Evolutionary conservation across 2,113 vertebrate genomes (phyloP).

Genomic region (Pterocles gutturalis): DNA sequence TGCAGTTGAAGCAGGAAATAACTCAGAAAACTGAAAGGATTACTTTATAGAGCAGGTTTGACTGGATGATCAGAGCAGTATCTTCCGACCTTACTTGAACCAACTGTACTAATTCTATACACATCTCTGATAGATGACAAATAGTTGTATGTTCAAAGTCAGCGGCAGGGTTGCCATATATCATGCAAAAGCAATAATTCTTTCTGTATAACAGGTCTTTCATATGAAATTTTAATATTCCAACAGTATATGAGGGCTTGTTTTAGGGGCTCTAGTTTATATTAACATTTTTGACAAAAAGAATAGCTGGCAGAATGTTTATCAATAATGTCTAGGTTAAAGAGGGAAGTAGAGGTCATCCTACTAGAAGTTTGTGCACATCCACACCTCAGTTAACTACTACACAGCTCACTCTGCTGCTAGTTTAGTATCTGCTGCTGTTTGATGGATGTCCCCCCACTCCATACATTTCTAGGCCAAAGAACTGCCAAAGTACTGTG

Average conservation of each 20-base stretch:
- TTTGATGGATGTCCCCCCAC: background rate
- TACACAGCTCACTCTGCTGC: background rate
- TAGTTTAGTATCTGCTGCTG: background rate
- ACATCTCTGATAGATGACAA: fast-evolving
- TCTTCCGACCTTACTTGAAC: background rate
- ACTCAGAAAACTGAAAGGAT: background rate
- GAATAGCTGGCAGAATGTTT: background rate
- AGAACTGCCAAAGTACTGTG: background rate
- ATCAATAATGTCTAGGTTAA: background rate
- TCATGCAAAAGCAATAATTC: background rate
- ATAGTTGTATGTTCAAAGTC: background rate
- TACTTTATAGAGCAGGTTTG: background rate
- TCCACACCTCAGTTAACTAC: background rate
- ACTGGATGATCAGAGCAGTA: background rate
- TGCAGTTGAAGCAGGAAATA: background rate
- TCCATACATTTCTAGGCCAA: background rate
- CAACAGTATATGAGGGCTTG: background rate
- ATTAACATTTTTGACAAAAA: background rate
- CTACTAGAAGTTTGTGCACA: background rate
- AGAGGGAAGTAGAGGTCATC: background rate
- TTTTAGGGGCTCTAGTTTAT: background rate
- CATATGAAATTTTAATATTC: background rate
- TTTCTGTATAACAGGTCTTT: background rate
- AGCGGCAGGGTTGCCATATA: background rate
- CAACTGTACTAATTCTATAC: background rate